Conservation (phyloP, 2,113 vertebrate genomes). For the Catharus minimus region DNA sequence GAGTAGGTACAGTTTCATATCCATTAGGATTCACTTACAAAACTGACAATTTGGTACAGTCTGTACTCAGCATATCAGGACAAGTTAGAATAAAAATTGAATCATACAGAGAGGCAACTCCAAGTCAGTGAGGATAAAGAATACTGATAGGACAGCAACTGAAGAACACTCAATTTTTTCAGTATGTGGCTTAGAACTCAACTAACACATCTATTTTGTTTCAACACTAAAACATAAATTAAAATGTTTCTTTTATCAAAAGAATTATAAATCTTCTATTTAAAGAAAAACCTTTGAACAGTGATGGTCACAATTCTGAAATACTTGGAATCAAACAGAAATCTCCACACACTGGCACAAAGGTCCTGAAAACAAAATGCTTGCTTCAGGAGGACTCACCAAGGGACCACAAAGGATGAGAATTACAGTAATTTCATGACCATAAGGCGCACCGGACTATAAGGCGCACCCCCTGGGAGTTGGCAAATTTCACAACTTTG, state of each 20-base stretch:
- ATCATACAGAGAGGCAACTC: not conserved
- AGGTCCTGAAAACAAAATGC: not conserved
- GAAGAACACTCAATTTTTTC: not conserved
- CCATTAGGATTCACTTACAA: constrained; percentile 30
- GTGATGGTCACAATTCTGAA: not conserved
- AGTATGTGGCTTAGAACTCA: not conserved
- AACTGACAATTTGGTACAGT: constrained; percentile 21
- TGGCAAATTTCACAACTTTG: too few species aligned
- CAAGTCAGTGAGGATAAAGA: not conserved
- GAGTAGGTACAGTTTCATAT: constrained; percentile 14
- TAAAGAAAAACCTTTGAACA: not conserved
- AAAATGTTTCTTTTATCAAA: not conserved
- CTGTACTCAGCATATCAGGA: constrained; percentile 11
- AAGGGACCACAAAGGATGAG: not conserved
- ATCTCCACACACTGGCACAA: not conserved
- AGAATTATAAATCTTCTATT: not conserved
- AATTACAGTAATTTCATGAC: not conserved
- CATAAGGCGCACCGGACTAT: too few species aligned
- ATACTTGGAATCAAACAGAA: not conserved
- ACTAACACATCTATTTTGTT: not conserved
- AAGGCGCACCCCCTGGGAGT: too few species aligned
- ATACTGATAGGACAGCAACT: not conserved
- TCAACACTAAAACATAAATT: not conserved
- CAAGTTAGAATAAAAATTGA: not conserved
- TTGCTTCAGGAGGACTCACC: not conserved